Evolutionary conservation across 2,797 vertebrate species (phyloP).

Genomic region (Anas acuta): DNA sequence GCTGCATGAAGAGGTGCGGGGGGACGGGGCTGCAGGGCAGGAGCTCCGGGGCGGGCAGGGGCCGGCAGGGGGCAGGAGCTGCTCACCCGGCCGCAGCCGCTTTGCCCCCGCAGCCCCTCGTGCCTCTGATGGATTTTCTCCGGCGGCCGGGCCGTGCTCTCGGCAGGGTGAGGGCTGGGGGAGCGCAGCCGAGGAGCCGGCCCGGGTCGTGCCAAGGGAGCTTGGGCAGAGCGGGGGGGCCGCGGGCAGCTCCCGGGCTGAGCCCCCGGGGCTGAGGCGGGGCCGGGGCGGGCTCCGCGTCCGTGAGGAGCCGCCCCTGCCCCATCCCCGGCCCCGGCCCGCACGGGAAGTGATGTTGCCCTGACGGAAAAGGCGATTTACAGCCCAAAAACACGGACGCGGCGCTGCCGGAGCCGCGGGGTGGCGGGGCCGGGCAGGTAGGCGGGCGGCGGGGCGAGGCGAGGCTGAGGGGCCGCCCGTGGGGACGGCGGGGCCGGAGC

Average conservation of each 20-base stretch:
- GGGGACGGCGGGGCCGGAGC: too few relatives aligned
- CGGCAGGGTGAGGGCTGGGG: rapidly evolving
- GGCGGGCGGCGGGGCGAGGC: neutral
- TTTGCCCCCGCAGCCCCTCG: neutral
- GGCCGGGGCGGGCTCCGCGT: neutral
- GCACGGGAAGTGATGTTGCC: constrained; percentile 80
- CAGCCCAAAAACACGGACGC: constrained; percentile 4
- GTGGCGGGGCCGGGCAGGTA: neutral
- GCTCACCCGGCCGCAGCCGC: neutral
- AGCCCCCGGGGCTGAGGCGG: neutral
- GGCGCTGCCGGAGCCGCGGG: neutral
- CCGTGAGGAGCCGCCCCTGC: neutral
- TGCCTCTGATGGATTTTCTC: neutral
- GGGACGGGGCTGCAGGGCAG: neutral
- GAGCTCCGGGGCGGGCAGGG: neutral
- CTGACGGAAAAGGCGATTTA: constrained; percentile 62
- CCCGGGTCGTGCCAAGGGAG: rapidly evolving
- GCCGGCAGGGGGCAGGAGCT: neutral
- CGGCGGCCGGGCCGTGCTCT: neutral
- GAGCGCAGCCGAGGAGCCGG: rapidly evolving
- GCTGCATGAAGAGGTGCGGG: neutral
- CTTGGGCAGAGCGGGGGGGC: rapidly evolving
- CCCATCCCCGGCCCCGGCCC: constrained; percentile 9
- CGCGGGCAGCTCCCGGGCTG: neutral
- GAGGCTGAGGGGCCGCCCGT: too few relatives aligned